Percentiles rank a stretch among this genome's conserved stretches.
Evolutionary conservation across 2,797 vertebrate genomes (phyloP).

Genomic region (Gila robusta): DNA sequence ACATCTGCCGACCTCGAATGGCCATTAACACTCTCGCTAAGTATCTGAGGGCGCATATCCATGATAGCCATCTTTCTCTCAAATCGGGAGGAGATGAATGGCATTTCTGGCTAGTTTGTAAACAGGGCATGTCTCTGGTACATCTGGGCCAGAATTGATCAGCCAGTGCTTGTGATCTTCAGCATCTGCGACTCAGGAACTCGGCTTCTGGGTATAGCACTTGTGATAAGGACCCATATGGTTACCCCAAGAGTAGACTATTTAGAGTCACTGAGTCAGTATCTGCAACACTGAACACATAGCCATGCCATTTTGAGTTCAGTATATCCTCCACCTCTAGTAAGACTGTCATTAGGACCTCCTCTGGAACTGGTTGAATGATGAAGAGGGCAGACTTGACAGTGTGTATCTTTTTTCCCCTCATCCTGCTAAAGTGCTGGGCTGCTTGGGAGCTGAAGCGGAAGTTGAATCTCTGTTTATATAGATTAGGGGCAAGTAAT

Average conservation of each 20-base stretch:
- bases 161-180: slow-evolving; percentile 3
- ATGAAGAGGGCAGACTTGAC: neutral
- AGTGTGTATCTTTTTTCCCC: neutral
- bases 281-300: neutral
- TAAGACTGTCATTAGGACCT: neutral
- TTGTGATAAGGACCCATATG: slow-evolving; percentile 7
- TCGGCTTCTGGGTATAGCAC: neutral
- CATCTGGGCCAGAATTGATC: slow-evolving; percentile 1
- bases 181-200: neutral
- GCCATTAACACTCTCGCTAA: neutral
- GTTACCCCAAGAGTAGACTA: neutral
- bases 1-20: neutral
- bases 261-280: neutral
- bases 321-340: neutral
- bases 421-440: neutral
- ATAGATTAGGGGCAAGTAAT: neutral
- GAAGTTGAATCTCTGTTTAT: neutral
- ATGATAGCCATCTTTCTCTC: neutral
- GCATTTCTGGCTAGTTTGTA: slow-evolving; percentile 6
- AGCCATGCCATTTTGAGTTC: neutral
- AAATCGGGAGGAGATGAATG: neutral
- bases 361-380: neutral
- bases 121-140: neutral
- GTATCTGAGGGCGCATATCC: neutral
- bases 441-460: neutral